Evolutionary conservation across 2,797 vertebrate species (phyloP).

Genomic region (Sarcoramphus papa): DNA sequence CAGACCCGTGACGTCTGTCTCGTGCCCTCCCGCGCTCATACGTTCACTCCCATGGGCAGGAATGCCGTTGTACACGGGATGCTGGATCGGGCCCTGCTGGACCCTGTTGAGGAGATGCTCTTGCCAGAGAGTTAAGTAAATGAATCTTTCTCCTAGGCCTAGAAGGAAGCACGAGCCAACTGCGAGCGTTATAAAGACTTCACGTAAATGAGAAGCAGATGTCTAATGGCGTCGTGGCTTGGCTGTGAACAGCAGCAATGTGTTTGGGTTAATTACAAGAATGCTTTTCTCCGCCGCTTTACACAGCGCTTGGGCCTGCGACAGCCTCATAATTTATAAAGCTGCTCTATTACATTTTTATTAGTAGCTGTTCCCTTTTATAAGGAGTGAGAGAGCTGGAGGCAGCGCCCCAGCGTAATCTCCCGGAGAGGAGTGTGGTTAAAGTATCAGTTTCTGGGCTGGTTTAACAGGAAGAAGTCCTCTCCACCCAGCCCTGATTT

Average conservation of each 20-base stretch:
- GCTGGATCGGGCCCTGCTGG: not conserved
- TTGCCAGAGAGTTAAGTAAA: not conserved
- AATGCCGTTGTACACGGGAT: fast-evolving
- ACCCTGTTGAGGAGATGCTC: not conserved
- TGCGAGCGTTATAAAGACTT: not conserved
- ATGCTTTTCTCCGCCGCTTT: not conserved
- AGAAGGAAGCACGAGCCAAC: not conserved
- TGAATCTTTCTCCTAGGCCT: not conserved
- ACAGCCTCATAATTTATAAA: not conserved
- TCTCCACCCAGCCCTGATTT: not conserved
- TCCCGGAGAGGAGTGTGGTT: not conserved
- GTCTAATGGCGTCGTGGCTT: not conserved
- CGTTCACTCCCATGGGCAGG: fast-evolving
- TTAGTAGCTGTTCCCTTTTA: not conserved
- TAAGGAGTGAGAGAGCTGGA: not conserved
- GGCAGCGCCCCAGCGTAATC: not conserved
- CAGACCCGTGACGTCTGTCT: not conserved
- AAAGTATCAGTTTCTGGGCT: not conserved
- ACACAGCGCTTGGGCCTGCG: not conserved
- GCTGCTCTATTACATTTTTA: not conserved
- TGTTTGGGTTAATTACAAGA: not conserved
- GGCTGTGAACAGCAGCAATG: not conserved
- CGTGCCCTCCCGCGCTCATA: fast-evolving
- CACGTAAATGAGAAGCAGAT: not conserved
- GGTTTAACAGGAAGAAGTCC: not conserved